A percentile compares a stretch with the other conserved stretches of the same genome.
These are phyloP conservation scores for Sericinus montela DNA, from an alignment of 2,888 invertebrate genomes.

Conservation along the genomic window DNA sequence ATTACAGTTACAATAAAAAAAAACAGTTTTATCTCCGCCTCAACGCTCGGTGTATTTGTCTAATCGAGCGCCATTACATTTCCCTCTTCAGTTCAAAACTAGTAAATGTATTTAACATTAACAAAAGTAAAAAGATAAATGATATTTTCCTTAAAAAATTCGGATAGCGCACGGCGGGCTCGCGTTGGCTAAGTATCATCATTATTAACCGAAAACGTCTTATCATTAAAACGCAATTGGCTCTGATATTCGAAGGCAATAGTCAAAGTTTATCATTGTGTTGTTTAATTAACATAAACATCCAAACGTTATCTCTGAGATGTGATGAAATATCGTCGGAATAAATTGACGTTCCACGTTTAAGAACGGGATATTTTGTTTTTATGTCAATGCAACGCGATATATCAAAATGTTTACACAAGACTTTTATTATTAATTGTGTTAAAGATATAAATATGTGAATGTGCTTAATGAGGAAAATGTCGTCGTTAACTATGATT, in stretches of 20 bases:
- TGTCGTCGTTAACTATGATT: too few species aligned
- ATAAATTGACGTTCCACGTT: constrained; percentile 13
- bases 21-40: neutral
- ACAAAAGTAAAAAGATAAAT: neutral
- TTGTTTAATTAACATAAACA: constrained; percentile 20
- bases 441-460: too few species aligned
- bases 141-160: neutral
- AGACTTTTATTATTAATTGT: neutral
- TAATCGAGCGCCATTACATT: neutral
- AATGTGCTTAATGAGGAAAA: too few species aligned
- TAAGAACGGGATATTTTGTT: neutral
- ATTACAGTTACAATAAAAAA: too few species aligned
- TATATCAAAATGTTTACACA: neutral
- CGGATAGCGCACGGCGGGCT: neutral
- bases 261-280: constrained; percentile 31
- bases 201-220: constrained; percentile 8
- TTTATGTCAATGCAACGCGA: neutral
- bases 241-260: constrained; percentile 15
- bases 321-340: constrained; percentile 13
- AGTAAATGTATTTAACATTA: neutral
- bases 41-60: neutral
- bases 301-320: neutral
- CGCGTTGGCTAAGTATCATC: neutral
- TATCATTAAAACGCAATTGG: constrained; percentile 23
- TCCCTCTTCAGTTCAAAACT: neutral